These are phyloP conservation scores for Drosophila nr. perissopoda DNA, from an alignment of 2,888 invertebrate genomes.

Conservation along the genomic window DNA sequence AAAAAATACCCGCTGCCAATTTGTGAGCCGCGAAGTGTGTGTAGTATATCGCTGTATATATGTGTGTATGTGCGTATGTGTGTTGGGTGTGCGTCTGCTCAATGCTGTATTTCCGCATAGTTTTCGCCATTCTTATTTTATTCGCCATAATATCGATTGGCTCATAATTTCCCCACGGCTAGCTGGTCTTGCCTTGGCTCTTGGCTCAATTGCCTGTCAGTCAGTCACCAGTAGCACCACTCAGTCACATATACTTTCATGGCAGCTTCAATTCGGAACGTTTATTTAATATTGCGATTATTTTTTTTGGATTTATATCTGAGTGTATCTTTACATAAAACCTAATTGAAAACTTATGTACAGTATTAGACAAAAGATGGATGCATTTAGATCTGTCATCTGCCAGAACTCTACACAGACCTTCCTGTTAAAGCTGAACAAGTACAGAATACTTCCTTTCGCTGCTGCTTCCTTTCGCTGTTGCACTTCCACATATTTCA, in stretches of 20 bases:
- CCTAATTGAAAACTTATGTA: not conserved
- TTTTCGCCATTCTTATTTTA: constrained; percentile 25
- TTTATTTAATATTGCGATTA: not conserved
- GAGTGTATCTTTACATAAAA: not conserved
- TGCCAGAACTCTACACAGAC: too few species aligned
- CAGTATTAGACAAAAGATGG: not conserved
- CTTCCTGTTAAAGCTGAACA: not conserved
- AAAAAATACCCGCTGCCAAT: constrained; percentile 67
- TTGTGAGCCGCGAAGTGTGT: constrained; percentile 47
- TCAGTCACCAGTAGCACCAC: constrained; percentile 1
- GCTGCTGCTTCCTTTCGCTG: not conserved
- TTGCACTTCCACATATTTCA: not conserved
- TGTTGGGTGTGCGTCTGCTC: constrained; percentile 31
- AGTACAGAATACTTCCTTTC: not conserved
- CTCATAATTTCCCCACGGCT: constrained; percentile 56
- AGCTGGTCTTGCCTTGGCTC: constrained; percentile 43
- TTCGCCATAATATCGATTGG: constrained; percentile 49
- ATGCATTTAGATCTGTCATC: not conserved
- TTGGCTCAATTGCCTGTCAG: constrained; percentile 40
- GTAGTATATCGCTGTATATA: not conserved
- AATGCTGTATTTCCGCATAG: constrained; percentile 44
- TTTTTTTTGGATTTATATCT: not conserved
- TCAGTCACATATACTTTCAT: not conserved
- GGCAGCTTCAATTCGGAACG: not conserved
- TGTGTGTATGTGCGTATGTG: constrained; percentile 13